Evolutionary conservation across 2,113 vertebrate species (phyloP).

Genomic region (cat (Felis catus)): DNA sequence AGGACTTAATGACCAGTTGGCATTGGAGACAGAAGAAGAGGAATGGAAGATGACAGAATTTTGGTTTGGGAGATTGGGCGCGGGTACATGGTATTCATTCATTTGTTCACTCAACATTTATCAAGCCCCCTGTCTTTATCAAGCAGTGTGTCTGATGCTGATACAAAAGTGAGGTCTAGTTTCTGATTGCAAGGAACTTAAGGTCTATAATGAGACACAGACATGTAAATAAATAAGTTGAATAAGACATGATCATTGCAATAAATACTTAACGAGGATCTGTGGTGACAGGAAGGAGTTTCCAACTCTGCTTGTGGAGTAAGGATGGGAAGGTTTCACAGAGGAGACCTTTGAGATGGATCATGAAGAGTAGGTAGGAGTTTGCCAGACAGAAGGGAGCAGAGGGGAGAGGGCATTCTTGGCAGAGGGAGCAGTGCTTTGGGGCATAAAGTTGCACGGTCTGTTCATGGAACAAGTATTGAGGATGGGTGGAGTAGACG

Average conservation of each 20-base stretch:
- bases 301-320: not conserved
- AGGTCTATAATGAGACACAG: not conserved
- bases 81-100: not conserved
- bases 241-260: slow-evolving; percentile 12
- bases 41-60: slow-evolving; percentile 41
- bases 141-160: not conserved
- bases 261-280: not conserved
- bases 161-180: not conserved
- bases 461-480: not conserved
- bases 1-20: not conserved
- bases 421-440: not conserved
- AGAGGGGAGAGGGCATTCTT: not conserved
- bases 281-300: not conserved
- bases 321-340: not conserved
- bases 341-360: not conserved
- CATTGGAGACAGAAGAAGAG: not conserved
- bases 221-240: not conserved
- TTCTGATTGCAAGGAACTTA: slow-evolving; percentile 1
- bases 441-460: not conserved
- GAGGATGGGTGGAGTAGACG: not conserved
- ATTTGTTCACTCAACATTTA: not conserved
- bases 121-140: not conserved
- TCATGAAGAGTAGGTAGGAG: not conserved
- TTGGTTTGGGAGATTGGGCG: not conserved
- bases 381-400: not conserved